A percentile compares a stretch with the other conserved stretches of the same genome.
phyloP scores from a whole-genome alignment of 2,113 vertebrate species.

The Melanerpes formicivorus region DNA sequence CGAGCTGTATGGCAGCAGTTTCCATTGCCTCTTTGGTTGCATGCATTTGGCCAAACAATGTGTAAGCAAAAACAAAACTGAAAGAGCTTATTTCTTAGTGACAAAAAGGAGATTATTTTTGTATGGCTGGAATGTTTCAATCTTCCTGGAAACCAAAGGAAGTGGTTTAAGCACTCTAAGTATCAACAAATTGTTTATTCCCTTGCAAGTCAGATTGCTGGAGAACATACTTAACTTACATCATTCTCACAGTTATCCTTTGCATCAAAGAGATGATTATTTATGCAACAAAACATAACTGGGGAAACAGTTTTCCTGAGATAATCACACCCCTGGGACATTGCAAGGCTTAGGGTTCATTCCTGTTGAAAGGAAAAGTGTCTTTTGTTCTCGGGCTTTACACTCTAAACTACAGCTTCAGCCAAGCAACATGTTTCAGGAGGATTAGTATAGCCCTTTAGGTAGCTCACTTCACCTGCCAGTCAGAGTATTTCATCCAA shows the following conservation, averaged over 20 bases:
- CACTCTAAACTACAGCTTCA: constrained; percentile 28
- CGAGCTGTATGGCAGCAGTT: neutral
- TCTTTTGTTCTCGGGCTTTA: constrained; percentile 53
- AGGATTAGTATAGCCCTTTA: constrained; percentile 19
- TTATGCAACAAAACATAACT: constrained; percentile 66
- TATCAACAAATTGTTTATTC: constrained; percentile 64
- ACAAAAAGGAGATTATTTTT: constrained; percentile 13
- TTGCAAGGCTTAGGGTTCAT: constrained; percentile 51
- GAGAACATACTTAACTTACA: constrained; percentile 59
- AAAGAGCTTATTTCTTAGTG: neutral
- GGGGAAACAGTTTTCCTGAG: constrained; percentile 57
- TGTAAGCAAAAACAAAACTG: neutral
- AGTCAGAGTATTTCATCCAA: neutral
- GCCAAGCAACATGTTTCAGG: constrained; percentile 4
- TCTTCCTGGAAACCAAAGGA: constrained; percentile 28
- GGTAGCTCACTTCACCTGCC: constrained; percentile 10
- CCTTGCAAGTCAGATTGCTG: constrained; percentile 51
- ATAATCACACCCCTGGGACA: constrained; percentile 70
- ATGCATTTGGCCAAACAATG: neutral
- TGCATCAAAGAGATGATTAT: constrained; percentile 70
- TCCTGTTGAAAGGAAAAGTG: constrained; percentile 34
- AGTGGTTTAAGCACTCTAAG: constrained; percentile 14
- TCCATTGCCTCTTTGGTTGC: neutral
- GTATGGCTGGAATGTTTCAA: neutral
- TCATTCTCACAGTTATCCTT: constrained; percentile 60